phyloP scores from a whole-genome alignment of 2,113 vertebrate genomes.

The Larimichthys polyactis region DNA sequence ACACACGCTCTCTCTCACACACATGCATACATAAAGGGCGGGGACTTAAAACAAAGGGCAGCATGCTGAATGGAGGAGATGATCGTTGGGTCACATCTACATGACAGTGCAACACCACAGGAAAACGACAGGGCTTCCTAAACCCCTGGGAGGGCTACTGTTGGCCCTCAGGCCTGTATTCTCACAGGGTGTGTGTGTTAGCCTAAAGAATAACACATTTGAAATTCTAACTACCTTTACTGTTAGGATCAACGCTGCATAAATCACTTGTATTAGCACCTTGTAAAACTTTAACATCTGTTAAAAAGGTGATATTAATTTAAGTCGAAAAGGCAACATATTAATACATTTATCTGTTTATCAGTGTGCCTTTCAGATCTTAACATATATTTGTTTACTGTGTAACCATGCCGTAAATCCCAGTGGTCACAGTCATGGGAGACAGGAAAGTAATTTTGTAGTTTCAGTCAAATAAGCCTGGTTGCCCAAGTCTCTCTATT shows the following conservation, averaged over 20 bases:
- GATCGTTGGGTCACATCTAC: conserved; percentile 71
- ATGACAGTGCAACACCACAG: conserved; percentile 72
- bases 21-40: conserved; percentile 12
- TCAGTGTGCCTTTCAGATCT: background rate
- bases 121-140: conserved; percentile 50
- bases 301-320: background rate
- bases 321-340: background rate
- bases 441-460: conserved; percentile 2
- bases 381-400: background rate
- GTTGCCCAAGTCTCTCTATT: background rate
- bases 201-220: conserved; percentile 48
- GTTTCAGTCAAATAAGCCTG: conserved; percentile 1
- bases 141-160: conserved; percentile 37
- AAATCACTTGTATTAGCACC: conserved; percentile 42
- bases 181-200: conserved; percentile 20
- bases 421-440: background rate
- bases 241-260: conserved; percentile 36
- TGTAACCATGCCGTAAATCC: background rate
- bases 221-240: conserved; percentile 44
- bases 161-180: conserved; percentile 47
- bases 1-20: conserved; percentile 13
- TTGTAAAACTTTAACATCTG: conserved; percentile 23
- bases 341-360: background rate
- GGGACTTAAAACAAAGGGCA: conserved; percentile 60
- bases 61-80: conserved; percentile 48